Conservation (phyloP, 92 coral and sea anemone genomes). For the Palythoa grandis region DNA sequence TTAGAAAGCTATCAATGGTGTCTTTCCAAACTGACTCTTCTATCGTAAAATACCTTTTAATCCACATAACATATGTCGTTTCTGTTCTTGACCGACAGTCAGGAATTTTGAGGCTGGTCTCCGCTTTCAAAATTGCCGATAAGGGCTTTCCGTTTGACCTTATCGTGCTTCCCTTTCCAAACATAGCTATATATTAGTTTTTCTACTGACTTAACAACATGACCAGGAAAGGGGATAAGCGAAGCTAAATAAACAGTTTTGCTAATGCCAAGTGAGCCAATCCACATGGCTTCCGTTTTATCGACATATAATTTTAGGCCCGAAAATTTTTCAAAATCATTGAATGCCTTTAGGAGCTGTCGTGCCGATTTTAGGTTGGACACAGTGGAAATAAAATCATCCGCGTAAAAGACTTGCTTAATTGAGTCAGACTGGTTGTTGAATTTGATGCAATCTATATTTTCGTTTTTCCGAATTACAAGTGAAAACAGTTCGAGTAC, state of each 20-base stretch:
- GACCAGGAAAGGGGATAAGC: too few relatives aligned
- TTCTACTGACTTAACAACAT: too few relatives aligned
- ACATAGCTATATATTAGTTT: neutral
- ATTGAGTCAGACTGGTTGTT: too few relatives aligned
- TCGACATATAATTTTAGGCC: neutral
- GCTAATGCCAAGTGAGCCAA: conserved; percentile 1
- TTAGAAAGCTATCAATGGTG: neutral
- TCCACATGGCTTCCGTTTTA: conserved; percentile 9
- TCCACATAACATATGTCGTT: conserved; percentile 15
- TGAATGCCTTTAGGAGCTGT: neutral
- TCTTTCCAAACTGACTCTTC: conserved; percentile 1
- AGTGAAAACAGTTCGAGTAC: too few relatives aligned
- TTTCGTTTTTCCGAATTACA: too few relatives aligned
- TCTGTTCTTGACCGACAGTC: neutral
- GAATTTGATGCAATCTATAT: too few relatives aligned
- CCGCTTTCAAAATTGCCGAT: conserved; percentile 11
- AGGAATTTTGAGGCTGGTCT: conserved; percentile 18
- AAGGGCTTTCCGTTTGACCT: too few relatives aligned
- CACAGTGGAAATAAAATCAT: too few relatives aligned
- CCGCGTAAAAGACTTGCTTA: too few relatives aligned
- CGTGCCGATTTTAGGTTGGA: neutral
- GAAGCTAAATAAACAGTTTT: neutral
- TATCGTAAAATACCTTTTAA: neutral
- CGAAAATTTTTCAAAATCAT: neutral
- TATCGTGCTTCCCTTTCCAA: too few relatives aligned